phyloP scores from a whole-genome alignment of 2,888 invertebrate genomes.

The Agapostemon virescens region DNA sequence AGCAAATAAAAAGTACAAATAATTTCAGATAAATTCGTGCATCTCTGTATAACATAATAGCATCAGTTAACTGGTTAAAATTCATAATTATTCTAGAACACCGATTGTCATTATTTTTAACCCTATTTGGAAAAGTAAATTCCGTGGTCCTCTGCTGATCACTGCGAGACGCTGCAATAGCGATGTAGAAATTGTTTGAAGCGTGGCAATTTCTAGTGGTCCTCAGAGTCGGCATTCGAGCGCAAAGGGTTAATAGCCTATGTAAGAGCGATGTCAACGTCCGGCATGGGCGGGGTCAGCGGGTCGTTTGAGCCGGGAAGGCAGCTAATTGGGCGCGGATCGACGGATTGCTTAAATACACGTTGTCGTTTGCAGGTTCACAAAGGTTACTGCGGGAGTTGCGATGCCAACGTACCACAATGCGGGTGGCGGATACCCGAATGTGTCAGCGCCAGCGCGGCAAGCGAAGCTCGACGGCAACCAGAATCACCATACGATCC shows the following conservation, averaged over 20 bases:
- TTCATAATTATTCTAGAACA: no score
- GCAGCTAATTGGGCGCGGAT: neutral
- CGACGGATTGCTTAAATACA: slow-evolving; percentile 8
- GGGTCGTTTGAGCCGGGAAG: neutral
- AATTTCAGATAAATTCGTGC: no score
- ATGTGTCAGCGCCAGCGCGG: slow-evolving; percentile 78
- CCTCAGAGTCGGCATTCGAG: no score
- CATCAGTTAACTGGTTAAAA: no score
- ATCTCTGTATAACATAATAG: no score
- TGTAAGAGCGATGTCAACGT: neutral
- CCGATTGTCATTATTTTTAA: no score
- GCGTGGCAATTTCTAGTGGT: no score
- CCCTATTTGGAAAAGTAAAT: no score
- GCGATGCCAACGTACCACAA: slow-evolving; percentile 80
- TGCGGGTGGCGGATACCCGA: slow-evolving; percentile 79
- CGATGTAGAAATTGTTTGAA: no score
- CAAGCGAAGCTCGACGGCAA: slow-evolving; percentile 79
- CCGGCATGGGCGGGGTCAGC: neutral
- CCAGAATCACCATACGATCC: slow-evolving; percentile 78
- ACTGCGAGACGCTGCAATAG: no score
- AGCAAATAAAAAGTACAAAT: no score
- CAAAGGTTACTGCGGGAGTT: slow-evolving; percentile 66
- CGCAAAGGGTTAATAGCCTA: neutral
- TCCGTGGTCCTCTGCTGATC: no score
- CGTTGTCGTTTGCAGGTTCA: slow-evolving; percentile 57